Evolutionary conservation across 37 sponge, comb jelly and placozoan species (phyloP).

Genomic region (Cladorhizidae sp.): DNA sequence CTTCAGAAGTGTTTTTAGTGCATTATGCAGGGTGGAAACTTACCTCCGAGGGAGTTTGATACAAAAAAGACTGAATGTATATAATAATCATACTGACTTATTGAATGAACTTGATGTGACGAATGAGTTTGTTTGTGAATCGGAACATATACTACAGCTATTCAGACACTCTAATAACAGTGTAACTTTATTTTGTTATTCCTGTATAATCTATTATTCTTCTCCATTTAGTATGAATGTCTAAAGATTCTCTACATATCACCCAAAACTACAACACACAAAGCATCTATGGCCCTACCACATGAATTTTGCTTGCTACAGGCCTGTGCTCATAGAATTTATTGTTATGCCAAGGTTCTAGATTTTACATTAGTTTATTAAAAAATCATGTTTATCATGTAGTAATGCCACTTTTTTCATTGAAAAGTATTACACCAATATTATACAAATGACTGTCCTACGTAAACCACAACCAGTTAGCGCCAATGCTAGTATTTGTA

Average conservation of each 20-base stretch:
- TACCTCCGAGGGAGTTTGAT: slow-evolving; percentile 62
- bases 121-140: slow-evolving; percentile 32
- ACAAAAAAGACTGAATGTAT: slow-evolving; percentile 56
- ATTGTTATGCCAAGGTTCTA: too few relatives aligned
- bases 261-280: neutral
- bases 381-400: too few relatives aligned
- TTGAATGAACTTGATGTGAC: slow-evolving; percentile 7
- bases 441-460: too few relatives aligned
- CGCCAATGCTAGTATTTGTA: too few relatives aligned
- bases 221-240: neutral
- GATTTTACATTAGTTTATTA: too few relatives aligned
- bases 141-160: slow-evolving; percentile 21
- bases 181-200: too few relatives aligned
- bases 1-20: slow-evolving; percentile 53
- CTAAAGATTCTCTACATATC: neutral
- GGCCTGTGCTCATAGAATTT: neutral
- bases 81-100: slow-evolving; percentile 41
- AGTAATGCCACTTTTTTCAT: too few relatives aligned
- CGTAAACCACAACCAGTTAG: too few relatives aligned
- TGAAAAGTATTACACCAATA: too few relatives aligned
- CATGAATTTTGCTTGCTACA: neutral
- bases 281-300: neutral
- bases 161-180: slow-evolving; percentile 11
- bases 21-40: slow-evolving; percentile 50
- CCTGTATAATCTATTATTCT: too few relatives aligned